Percentiles rank a stretch among this genome's conserved stretches.
Evolutionary conservation across 23 tunicate genomes (phyloP).

Genomic region (Halocynthia aurantium): DNA sequence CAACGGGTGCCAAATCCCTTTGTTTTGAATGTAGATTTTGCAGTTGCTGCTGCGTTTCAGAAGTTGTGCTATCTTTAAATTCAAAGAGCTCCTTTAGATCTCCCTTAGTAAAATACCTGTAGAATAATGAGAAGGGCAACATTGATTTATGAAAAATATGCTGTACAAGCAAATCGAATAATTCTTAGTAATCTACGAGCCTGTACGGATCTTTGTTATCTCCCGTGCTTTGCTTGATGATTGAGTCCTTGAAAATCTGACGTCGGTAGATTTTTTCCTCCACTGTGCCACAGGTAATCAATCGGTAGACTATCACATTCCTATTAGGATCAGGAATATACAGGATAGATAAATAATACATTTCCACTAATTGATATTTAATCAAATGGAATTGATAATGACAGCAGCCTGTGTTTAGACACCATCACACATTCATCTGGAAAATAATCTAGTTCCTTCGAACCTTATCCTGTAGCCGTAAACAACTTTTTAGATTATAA

Average conservation of each 20-base stretch:
- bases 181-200: conserved; percentile 1
- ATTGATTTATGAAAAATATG: background rate
- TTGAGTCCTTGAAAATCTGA: conserved; percentile 90
- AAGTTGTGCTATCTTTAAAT: conserved; percentile 45
- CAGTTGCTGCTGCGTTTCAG: conserved; percentile 78
- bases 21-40: conserved; percentile 56
- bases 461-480: too few species aligned
- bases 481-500: too few species aligned
- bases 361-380: too few species aligned
- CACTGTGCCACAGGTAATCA: conserved; percentile 94
- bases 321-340: conserved; percentile 3
- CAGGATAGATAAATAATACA: too few species aligned
- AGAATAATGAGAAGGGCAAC: background rate
- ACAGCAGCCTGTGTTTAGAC: too few species aligned
- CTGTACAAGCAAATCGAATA: background rate
- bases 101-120: conserved; percentile 75
- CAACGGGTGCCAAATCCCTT: conserved; percentile 22
- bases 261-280: conserved; percentile 94
- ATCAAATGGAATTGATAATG: too few species aligned
- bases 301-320: conserved; percentile 87
- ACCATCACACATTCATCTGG: too few species aligned
- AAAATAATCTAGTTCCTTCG: too few species aligned
- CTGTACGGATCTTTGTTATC: conserved; percentile 92
- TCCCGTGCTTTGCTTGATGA: conserved; percentile 83
- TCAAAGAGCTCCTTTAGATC: conserved; percentile 67